phyloP scores from a whole-genome alignment of 2,888 invertebrate genomes.

The Anodontia alba region DNA sequence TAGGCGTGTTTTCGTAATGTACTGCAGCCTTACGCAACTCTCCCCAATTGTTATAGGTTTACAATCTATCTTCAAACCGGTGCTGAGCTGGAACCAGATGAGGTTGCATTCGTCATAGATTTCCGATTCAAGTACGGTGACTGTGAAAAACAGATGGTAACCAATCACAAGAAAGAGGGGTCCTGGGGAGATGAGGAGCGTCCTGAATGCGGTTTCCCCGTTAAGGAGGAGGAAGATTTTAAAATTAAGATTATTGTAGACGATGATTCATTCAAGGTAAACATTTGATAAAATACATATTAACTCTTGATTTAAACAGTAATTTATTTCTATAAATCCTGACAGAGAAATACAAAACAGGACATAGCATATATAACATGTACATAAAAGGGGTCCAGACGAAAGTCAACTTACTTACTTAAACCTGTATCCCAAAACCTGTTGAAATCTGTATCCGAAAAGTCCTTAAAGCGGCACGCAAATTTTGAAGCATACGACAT shows the following conservation, averaged over 20 bases:
- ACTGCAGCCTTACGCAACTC: too few relatives aligned
- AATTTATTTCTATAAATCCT: too few relatives aligned
- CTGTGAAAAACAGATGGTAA: slow-evolving; percentile 43
- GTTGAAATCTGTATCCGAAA: too few relatives aligned
- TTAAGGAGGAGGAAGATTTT: slow-evolving; percentile 43
- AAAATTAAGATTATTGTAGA: slow-evolving; percentile 59
- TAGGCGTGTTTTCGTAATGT: too few relatives aligned
- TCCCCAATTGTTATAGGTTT: slow-evolving; percentile 56
- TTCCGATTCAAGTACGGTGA: slow-evolving; percentile 54
- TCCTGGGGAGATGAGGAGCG: slow-evolving; percentile 53
- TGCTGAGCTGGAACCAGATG: slow-evolving; percentile 52
- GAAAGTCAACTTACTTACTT: too few relatives aligned
- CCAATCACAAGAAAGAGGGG: slow-evolving; percentile 56
- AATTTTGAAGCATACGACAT: too few relatives aligned
- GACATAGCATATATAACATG: too few relatives aligned
- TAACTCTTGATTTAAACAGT: too few relatives aligned
- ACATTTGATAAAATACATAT: background rate
- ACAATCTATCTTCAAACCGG: slow-evolving; percentile 53
- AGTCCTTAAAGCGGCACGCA: too few relatives aligned
- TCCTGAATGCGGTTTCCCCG: slow-evolving; percentile 43
- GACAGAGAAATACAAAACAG: too few relatives aligned
- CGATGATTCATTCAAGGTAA: slow-evolving; percentile 59
- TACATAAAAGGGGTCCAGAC: too few relatives aligned
- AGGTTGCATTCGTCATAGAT: slow-evolving; percentile 59
- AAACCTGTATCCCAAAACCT: too few relatives aligned